Evolutionary conservation across 2,888 invertebrate genomes (phyloP), one percentile per base, ranked within the genome.

Genomic region (Drepana falcataria): DNA sequence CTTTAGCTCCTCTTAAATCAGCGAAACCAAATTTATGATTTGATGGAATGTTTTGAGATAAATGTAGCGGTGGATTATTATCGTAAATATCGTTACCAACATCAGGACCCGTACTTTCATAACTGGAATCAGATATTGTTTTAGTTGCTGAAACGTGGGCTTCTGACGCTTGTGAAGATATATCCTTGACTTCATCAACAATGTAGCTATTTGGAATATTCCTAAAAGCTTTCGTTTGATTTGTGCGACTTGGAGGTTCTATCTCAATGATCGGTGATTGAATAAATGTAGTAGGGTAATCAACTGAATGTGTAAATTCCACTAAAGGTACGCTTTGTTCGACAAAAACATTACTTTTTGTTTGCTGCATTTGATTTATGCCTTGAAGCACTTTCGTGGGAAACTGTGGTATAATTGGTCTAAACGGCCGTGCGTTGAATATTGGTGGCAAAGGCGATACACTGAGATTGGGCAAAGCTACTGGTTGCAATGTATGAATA

Each of bases 231-330:
- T 91, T 90, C 34, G 79, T 83, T 63, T 83, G 81, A 59, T 90
- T 90, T 2, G 60, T 65, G 55, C 63, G 67, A 59, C 76, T 81
- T 34, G 76, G 60, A 21, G 83, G 73, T 53, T 91, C 90, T 48
- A 94, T 82, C 68, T 95, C 95, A 54, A 94, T 89, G n/a, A 94
- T 70, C 33, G 95, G 94, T 21, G 96, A 93, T 67, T 95, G 93
- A 56, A 95, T 92, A 54, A 94, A 92, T 63, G 94, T 94, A 48
- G 94, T 92, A 6, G 95, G 95, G 77, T 95, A 94, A 64, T 95
- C 94, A 48, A 95, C 90, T 1, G 95, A 94, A 48, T 95, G 94
- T 0, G 95, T 87, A 68, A 92, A 95, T 71, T 95, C 94, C 2
- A 93, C 93, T 4, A 95, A 67, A 48, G 94, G 93, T 53, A 95